Evolutionary conservation across 1,140 invertebrate species (phyloP).

Genomic region (Dendrolimus punctatus): DNA sequence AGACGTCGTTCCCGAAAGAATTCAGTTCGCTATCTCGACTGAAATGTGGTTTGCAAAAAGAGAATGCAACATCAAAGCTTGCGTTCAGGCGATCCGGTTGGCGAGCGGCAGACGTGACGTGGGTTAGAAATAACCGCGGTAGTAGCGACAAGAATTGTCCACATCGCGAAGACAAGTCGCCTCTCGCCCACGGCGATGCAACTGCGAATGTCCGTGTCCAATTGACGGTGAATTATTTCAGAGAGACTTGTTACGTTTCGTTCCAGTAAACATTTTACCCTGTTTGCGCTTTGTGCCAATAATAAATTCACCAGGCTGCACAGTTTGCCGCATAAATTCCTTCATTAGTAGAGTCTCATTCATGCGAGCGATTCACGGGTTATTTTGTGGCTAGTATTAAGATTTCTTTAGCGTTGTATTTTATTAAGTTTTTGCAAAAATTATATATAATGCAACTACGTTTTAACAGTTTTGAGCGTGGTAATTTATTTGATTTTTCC

Average conservation of each 20-base stretch:
- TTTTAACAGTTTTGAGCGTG: too few species aligned
- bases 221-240: slow-evolving; percentile 58
- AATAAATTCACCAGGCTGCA: slow-evolving; percentile 39
- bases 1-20: slow-evolving; percentile 58
- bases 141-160: slow-evolving; percentile 27
- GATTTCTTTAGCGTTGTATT: not conserved
- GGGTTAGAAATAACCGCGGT: slow-evolving; percentile 61
- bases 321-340: slow-evolving; percentile 36
- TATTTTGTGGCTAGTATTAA: slow-evolving; percentile 3
- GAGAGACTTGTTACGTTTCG: slow-evolving; percentile 40
- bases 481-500: too few species aligned
- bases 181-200: slow-evolving; percentile 33
- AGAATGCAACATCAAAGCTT: slow-evolving; percentile 63
- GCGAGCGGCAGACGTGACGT: slow-evolving; percentile 45
- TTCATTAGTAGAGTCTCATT: slow-evolving; percentile 30
- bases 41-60: slow-evolving; percentile 65
- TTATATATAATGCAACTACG: too few species aligned
- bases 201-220: slow-evolving; percentile 38
- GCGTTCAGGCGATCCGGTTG: slow-evolving; percentile 39
- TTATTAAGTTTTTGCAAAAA: too few species aligned
- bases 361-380: slow-evolving; percentile 26
- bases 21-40: slow-evolving; percentile 38
- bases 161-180: slow-evolving; percentile 32
- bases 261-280: slow-evolving; percentile 36
- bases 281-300: slow-evolving; percentile 30